Evolutionary conservation across 1,140 invertebrate genomes (phyloP).

Genomic region (Pentalonia nigronervosa): DNA sequence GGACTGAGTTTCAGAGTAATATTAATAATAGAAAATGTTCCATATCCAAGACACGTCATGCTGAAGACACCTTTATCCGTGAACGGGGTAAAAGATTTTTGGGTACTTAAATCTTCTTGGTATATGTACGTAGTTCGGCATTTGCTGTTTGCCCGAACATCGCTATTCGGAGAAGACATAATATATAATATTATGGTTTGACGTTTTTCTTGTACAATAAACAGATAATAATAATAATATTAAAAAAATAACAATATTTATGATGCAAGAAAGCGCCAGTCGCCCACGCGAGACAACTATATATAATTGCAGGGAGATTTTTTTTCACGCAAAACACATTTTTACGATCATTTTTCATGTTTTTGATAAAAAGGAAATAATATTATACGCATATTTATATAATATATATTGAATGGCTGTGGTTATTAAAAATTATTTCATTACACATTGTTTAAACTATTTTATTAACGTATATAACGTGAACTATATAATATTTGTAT

Average conservation of each 20-base stretch:
- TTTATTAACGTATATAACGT: neutral
- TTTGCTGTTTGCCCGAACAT: neutral
- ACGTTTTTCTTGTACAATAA: slow-evolving; percentile 12
- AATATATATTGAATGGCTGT: neutral
- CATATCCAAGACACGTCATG: neutral
- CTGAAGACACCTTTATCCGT: neutral
- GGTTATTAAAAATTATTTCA: neutral
- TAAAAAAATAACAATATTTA: neutral
- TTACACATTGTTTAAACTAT: neutral
- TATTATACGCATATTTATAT: neutral
- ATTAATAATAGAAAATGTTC: neutral
- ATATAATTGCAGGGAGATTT: neutral
- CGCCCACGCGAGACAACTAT: neutral
- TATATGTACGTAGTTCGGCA: neutral
- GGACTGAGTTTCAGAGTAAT: neutral
- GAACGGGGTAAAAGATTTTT: neutral
- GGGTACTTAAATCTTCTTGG: neutral
- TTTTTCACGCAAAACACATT: neutral
- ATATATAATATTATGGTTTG: neutral
- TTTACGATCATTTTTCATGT: slow-evolving; percentile 17
- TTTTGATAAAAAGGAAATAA: neutral
- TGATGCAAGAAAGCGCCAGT: neutral
- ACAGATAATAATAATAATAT: slow-evolving; percentile 6
- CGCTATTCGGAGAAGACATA: neutral
- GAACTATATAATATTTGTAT: neutral